Base-by-base conservation (phyloP, 1,140 invertebrate genomes). In the Zaprionus ornatus region DNA sequence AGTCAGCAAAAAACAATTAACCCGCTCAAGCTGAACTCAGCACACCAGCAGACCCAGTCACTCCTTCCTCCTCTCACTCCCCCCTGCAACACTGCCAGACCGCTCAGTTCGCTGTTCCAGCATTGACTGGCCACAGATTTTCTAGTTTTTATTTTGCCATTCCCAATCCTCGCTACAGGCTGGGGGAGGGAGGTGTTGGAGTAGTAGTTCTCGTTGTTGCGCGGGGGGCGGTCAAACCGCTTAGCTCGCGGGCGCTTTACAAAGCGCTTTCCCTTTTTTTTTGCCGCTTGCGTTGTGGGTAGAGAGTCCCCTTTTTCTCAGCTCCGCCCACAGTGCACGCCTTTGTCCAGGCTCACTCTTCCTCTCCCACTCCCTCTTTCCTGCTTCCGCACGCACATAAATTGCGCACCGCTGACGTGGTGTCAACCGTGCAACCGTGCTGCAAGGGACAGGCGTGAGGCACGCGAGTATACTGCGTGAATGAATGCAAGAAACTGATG, bases 1-100 rank as follows among this genome's bases (percentile, higher is more conserved):
- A 79, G 77, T 82, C 81, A 70, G 80, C 80, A 79, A 79, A 88
- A 85, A 85, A 80, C 74, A 73, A 80, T 84, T 85, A 80, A 85
- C 81, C 63, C 81, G 52, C 67, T 65, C 42, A 66, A 71, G 66
- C 60, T 80, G 68, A 77, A 74, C 64, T 56, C 65, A 45, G 64
- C 64, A 63, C 42, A 72, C 54, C 32, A 12, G 3, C 35, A 35
- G 32, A n/a, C 37, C 4, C 37, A 17, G 4, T 27, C 15, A 13
- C 17, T 10, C 3, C n/a, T 0, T 2, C 29, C 35, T 2, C n/a
- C n/a, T n/a, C n/a, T n/a, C n/a, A n/a, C n/a, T n/a, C n/a, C n/a
- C 6, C 27, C 40, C 5, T 27, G 9, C 15, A 42, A 7, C 9
- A 15, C 32, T 32, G 29, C 32, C 40, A 5, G 62, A 73, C 69